Base-by-base conservation (phyloP, 2,888 invertebrate genomes). In the Netelia virgata region DNA sequence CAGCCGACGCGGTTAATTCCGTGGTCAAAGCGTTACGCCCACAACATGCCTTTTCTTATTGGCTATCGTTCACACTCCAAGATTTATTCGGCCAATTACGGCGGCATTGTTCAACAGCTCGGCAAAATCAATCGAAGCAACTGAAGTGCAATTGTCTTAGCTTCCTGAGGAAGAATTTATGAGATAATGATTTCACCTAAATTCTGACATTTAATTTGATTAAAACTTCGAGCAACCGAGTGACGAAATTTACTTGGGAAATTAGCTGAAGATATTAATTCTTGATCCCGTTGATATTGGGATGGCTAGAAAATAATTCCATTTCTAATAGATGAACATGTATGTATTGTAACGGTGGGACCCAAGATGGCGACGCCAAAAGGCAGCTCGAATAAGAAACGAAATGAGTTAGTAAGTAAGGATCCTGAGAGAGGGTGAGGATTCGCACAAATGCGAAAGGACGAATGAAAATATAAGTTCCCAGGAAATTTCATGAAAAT, bases 31-130 rank as follows among this genome's bases (percentile, higher is more conserved):
- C 63, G 88, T 61, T 86, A 89, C 91, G 91, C 91, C 91, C 88
- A 86, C 89, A 88, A 85, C 90, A 86, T 91, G 91, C 90, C 87
- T 84, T 82, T 86, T 88, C 90, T 91, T 91, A 91, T 91, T 91
- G 90, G 89, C 90, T 88, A 89, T 91, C 87, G 85, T 86, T 91
- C 90, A 87, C 85, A 59, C 43, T 74, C 77, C 63, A 75, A 86
- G 88, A 90, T 90, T 90, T 87, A 88, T 89, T 89, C 84, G 64
- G 73, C 82, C 91, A 91, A 91, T 91, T 90, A 90, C 82, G 82
- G 70, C 82, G 86, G 77, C 86, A 76, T 83, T 89, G 90, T 90
- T 89, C 88, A 87, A 90, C 90, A 88, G 82, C 83, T 59, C 74
- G 63, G 63, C 72, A 75, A 85, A 88, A 86, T 88, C 86, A 85